Percentiles rank a stretch among this genome's conserved stretches.
phyloP scores from a whole-genome alignment of 1,140 invertebrate genomes.

The Zaprionus ornatus region DNA sequence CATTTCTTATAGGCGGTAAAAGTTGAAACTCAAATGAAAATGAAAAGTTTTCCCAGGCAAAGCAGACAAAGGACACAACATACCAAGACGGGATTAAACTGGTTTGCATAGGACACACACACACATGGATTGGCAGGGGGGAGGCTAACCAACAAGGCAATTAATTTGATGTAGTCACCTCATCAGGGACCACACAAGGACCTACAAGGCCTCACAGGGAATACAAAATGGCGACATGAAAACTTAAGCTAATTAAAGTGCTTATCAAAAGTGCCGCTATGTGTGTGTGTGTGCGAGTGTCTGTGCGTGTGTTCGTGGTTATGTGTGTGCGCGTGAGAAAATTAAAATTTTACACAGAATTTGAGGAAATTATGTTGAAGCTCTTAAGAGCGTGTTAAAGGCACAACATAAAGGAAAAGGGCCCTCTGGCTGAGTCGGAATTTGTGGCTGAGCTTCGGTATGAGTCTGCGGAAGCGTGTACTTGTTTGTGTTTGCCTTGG shows the following conservation, averaged over 20 bases:
- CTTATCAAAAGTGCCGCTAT: constrained; percentile 44
- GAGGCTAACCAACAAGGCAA: constrained; percentile 52
- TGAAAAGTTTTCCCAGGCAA: constrained; percentile 44
- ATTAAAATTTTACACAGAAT: constrained; percentile 53
- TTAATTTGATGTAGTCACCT: constrained; percentile 70
- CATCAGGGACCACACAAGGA: constrained; percentile 30
- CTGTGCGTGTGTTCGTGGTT: not conserved
- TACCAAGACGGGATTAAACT: constrained; percentile 20
- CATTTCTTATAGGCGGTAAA: constrained; percentile 16
- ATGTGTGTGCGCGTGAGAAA: constrained; percentile 27
- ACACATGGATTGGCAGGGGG: constrained; percentile 22
- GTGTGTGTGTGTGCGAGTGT: not conserved
- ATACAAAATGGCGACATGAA: constrained; percentile 52
- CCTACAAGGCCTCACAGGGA: constrained; percentile 19
- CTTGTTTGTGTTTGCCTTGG: constrained; percentile 24
- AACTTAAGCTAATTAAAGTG: constrained; percentile 72
- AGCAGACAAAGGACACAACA: constrained; percentile 9
- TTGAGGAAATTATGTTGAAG: constrained; percentile 38
- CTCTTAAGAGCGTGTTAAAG: constrained; percentile 53
- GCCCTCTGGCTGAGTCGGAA: not conserved
- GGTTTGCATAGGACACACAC: constrained; percentile 4
- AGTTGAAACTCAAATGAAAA: constrained; percentile 42
- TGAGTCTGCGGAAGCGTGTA: constrained; percentile 2
- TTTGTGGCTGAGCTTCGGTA: constrained; percentile 11
- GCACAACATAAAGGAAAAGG: constrained; percentile 4